Conservation (phyloP, 2,113 vertebrate genomes). For the Brachirus orientalis region DNA sequence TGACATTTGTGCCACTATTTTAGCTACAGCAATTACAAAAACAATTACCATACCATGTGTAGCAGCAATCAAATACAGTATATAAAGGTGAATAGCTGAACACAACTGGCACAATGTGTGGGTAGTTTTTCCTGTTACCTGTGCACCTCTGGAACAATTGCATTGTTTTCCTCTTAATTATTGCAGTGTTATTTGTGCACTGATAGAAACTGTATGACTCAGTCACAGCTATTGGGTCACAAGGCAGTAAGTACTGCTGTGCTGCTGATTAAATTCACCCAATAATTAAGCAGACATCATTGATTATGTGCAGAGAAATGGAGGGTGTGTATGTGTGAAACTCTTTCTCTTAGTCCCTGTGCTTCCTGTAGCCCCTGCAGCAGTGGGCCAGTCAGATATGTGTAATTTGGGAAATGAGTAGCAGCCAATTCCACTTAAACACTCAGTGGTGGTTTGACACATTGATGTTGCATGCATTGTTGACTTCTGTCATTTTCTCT, state of each 20-base stretch:
- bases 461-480: slow-evolving; percentile 73
- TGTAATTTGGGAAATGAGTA: slow-evolving; percentile 82
- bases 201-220: slow-evolving; percentile 71
- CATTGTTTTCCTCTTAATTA: slow-evolving; percentile 65
- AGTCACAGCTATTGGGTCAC: slow-evolving; percentile 76
- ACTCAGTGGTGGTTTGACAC: slow-evolving; percentile 67
- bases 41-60: slow-evolving; percentile 19
- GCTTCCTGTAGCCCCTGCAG: slow-evolving; percentile 79
- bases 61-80: slow-evolving; percentile 4
- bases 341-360: slow-evolving; percentile 42
- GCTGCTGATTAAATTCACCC: slow-evolving; percentile 82
- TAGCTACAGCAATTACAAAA: background rate
- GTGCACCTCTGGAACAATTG: slow-evolving; percentile 51
- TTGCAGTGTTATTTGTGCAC: slow-evolving; percentile 49
- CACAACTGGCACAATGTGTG: too few relatives aligned
- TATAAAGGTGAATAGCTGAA: slow-evolving; percentile 12
- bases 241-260: slow-evolving; percentile 79
- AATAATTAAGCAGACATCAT: slow-evolving; percentile 86
- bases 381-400: slow-evolving; percentile 82
- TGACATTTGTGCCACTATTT: slow-evolving; percentile 2
- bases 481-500: slow-evolving; percentile 61
- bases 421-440: slow-evolving; percentile 79
- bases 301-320: slow-evolving; percentile 79
- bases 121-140: too few relatives aligned
- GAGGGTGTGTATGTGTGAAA: slow-evolving; percentile 44